A percentile compares a stretch with the other conserved stretches of the same genome.
Evolutionary conservation across 2,797 vertebrate genomes (phyloP).

Genomic region (Kryptolebias ocellatus): DNA sequence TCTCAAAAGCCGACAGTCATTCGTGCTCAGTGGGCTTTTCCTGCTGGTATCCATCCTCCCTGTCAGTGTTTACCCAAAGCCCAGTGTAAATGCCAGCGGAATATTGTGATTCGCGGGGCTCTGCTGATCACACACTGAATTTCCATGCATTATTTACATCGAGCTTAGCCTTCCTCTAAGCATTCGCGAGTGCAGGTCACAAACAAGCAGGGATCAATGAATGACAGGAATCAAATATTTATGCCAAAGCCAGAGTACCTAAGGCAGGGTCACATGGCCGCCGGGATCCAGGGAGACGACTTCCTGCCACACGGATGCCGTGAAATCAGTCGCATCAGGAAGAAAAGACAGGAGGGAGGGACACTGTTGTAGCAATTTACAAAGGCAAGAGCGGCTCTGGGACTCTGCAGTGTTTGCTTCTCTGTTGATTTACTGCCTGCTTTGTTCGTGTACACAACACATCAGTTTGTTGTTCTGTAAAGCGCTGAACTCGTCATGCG

Average conservation of each 20-base stretch:
- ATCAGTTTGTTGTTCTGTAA: constrained; percentile 42
- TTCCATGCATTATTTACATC: constrained; percentile 81
- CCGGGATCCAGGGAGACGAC: constrained; percentile 24
- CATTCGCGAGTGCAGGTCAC: constrained; percentile 64
- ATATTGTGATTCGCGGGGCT: constrained; percentile 67
- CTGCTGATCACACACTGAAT: constrained; percentile 68
- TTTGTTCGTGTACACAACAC: constrained; percentile 47
- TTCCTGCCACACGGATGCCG: constrained; percentile 35
- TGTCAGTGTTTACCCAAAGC: constrained; percentile 71
- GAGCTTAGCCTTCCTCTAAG: constrained; percentile 59
- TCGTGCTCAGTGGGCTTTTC: constrained; percentile 39
- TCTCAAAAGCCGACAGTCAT: constrained; percentile 63
- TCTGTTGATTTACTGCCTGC: constrained; percentile 54
- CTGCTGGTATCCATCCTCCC: constrained; percentile 44
- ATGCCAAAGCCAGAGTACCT: constrained; percentile 55
- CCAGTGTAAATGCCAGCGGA: constrained; percentile 78
- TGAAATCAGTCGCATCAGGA: constrained; percentile 29
- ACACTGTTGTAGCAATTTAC: constrained; percentile 43
- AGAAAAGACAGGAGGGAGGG: background rate
- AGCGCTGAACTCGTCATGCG: constrained; percentile 17
- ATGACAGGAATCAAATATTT: constrained; percentile 79
- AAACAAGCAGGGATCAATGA: constrained; percentile 73
- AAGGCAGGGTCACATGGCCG: constrained; percentile 60
- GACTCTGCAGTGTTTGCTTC: constrained; percentile 35
- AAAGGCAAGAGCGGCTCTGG: constrained; percentile 32